Base-by-base conservation (phyloP, 2,113 vertebrate species). In the Pelobates fuscus region DNA sequence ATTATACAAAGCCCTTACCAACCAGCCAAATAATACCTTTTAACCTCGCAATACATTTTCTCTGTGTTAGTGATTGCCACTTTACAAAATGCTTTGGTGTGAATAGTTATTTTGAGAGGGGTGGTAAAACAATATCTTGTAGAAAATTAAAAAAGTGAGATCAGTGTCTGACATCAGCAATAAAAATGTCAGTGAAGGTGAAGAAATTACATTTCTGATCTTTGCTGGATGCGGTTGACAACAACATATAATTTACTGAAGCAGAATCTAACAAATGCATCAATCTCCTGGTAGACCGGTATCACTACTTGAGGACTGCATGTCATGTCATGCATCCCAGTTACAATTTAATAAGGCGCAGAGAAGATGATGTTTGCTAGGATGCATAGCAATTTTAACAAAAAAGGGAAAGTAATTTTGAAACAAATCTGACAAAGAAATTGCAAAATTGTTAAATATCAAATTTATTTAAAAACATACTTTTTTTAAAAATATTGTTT, bases 131-230 rank as follows among this genome's bases (percentile, higher is more conserved):
- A 55, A 72, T 32, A 59, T 57, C 52, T 60, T 75, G 72, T 25
- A 59, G 72, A 75, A 75, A 67, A 75, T 75, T 75, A 75, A 75
- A 72, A 75, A 75, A 75, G 72, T 60, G 54, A 75, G 63, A 75
- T 75, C 63, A 67, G 63, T 75, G 54, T 59, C 72, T 75, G 72
- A 75, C 72, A 75, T 75, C 72, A 67, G 72, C 72, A 75, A 75
- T 75, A 75, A 75, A 75, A 75, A 59, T 67, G 72, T 75, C 72
- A 58, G 52, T 59, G 63, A 18, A 67, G 63, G 72, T 75, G 63
- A 67, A 75, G 63, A 75, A 75, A 75, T 75, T 75, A 75, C 63
- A 75, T 75, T 75, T 67, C 52, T 67, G 72, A 75, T 75, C 63
- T 67, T 75, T 75, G 72, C 65, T 75, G 63, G 72, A 75, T 67